These are phyloP conservation scores for Anguilla anguilla DNA, from an alignment of 2,797 vertebrate genomes.

Conservation along the genomic window DNA sequence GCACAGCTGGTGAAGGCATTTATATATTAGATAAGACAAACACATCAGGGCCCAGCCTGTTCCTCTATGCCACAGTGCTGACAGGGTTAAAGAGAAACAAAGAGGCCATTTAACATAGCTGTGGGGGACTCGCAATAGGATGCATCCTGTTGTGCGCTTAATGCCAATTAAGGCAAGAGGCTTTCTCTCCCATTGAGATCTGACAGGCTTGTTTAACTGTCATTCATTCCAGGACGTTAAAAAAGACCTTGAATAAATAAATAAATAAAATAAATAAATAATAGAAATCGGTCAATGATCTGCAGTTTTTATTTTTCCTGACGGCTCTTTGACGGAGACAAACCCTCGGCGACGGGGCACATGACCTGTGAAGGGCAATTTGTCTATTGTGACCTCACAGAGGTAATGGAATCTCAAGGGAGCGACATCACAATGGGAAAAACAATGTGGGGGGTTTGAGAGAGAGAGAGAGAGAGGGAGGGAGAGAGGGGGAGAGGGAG, in stretches of 20 bases:
- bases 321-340: background rate
- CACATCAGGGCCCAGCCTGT: background rate
- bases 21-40: background rate
- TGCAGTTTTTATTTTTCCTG: background rate
- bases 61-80: background rate
- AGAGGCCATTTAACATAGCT: constrained; percentile 6
- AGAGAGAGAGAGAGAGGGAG: background rate
- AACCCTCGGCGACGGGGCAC: background rate
- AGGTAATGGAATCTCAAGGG: background rate
- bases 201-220: constrained; percentile 28
- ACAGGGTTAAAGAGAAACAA: constrained; percentile 3
- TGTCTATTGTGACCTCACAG: background rate
- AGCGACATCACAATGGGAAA: background rate
- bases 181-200: constrained; percentile 7
- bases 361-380: background rate
- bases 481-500: no score
- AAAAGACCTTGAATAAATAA: background rate
- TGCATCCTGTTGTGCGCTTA: constrained; percentile 20
- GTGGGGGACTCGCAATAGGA: background rate
- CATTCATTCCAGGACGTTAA: constrained; percentile 18
- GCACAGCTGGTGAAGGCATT: background rate
- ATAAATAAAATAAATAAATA: constrained; percentile 2
- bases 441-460: background rate
- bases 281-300: background rate
- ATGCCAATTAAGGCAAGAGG: constrained; percentile 23